Evolutionary conservation across 2,888 invertebrate species (phyloP).

Genomic region (Tanytarsus gracilentus): DNA sequence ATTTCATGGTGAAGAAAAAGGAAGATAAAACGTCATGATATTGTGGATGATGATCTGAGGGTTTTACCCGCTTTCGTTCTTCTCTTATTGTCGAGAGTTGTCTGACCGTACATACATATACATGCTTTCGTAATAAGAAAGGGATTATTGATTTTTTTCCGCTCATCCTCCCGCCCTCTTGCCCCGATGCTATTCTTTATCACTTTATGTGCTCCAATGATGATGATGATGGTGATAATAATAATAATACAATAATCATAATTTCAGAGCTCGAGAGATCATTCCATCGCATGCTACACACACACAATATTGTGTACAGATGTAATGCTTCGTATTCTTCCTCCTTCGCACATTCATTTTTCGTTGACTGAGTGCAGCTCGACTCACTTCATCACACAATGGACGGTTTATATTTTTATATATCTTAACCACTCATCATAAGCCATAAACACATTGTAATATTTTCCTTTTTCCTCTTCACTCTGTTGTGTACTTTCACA

Average conservation of each 20-base stretch:
- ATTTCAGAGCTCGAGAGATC: background rate
- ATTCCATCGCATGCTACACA: background rate
- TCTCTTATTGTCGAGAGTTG: too few species aligned
- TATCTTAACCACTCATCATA: background rate
- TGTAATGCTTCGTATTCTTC: background rate
- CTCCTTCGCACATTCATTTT: background rate
- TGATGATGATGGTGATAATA: constrained; percentile 15
- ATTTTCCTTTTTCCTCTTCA: background rate
- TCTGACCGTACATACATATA: constrained; percentile 7
- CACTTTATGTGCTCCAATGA: constrained; percentile 10
- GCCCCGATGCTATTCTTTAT: constrained; percentile 1
- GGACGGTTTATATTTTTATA: constrained; percentile 11
- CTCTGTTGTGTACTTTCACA: background rate
- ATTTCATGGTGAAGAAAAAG: background rate
- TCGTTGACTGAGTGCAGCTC: too few species aligned
- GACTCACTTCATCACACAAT: background rate
- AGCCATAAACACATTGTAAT: constrained; percentile 12
- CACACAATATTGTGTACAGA: background rate
- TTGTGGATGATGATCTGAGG: constrained; percentile 5
- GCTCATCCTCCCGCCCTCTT: background rate
- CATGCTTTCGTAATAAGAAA: too few species aligned
- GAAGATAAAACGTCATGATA: background rate
- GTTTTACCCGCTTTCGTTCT: background rate
- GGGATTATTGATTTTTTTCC: constrained; percentile 10
- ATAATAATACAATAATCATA: constrained; percentile 11